Conservation (phyloP, 2,113 vertebrate species). For the Calypte anna region DNA sequence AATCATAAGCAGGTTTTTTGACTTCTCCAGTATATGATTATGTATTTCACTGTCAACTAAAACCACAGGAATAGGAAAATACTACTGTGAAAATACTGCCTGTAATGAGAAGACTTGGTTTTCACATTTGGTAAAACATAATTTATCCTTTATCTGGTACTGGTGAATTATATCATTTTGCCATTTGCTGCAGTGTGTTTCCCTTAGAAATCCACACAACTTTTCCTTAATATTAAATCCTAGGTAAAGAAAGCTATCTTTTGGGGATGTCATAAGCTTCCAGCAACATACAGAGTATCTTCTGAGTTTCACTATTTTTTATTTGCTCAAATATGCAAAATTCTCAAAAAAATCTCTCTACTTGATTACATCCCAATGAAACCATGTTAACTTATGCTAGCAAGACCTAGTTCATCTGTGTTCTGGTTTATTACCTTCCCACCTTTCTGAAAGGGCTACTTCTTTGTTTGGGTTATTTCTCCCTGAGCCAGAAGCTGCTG, state of each 20-base stretch:
- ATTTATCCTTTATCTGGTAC: slow-evolving; percentile 40
- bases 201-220: neutral
- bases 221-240: neutral
- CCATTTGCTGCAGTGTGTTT: neutral
- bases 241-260: neutral
- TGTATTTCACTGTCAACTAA: slow-evolving; percentile 47
- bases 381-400: neutral
- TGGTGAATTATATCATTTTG: slow-evolving; percentile 13
- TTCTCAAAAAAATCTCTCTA: neutral
- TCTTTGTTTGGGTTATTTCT: neutral
- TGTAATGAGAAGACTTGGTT: slow-evolving; percentile 46
- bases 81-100: slow-evolving; percentile 43
- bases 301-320: neutral
- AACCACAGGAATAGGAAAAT: slow-evolving; percentile 52
- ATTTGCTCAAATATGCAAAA: neutral
- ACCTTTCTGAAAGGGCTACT: neutral
- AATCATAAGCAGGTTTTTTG: slow-evolving; percentile 45
- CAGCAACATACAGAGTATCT: neutral
- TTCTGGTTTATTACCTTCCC: neutral
- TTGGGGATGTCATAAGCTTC: neutral
- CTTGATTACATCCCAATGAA: neutral
- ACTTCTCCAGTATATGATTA: slow-evolving; percentile 32
- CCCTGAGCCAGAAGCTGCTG: neutral
- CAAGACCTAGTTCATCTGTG: neutral
- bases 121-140: slow-evolving; percentile 38